phyloP scores from a whole-genome alignment of 2,113 vertebrate genomes.

The Vicugna pacos region DNA sequence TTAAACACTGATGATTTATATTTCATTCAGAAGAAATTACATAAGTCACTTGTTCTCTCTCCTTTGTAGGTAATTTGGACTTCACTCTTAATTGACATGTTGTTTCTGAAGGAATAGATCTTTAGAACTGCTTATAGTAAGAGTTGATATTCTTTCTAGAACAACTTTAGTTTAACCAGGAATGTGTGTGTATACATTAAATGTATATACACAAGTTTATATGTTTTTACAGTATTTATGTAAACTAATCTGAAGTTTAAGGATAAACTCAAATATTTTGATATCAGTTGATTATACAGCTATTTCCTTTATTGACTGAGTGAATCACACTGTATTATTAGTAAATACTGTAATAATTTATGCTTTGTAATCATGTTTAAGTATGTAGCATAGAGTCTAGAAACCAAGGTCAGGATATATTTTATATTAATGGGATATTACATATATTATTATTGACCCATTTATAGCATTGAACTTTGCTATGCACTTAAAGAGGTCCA shows the following conservation, averaged over 20 bases:
- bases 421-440: neutral
- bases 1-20: neutral
- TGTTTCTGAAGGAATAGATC: neutral
- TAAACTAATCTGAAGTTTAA: neutral
- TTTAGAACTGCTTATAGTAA: conserved; percentile 14
- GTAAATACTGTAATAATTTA: neutral
- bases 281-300: neutral
- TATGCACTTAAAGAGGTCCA: neutral
- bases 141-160: neutral
- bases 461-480: neutral
- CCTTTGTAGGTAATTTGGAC: neutral
- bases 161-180: neutral
- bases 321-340: neutral
- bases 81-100: neutral
- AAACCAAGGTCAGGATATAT: neutral
- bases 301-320: neutral
- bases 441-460: neutral
- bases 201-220: neutral
- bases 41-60: neutral
- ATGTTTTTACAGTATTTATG: neutral
- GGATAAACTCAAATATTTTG: conserved; percentile 23
- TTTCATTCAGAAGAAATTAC: conserved; percentile 33
- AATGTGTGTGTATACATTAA: neutral
- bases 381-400: neutral
- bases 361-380: neutral